Evolutionary conservation across 1,140 invertebrate species (phyloP).

Genomic region (Drosophila lacteicornis): DNA sequence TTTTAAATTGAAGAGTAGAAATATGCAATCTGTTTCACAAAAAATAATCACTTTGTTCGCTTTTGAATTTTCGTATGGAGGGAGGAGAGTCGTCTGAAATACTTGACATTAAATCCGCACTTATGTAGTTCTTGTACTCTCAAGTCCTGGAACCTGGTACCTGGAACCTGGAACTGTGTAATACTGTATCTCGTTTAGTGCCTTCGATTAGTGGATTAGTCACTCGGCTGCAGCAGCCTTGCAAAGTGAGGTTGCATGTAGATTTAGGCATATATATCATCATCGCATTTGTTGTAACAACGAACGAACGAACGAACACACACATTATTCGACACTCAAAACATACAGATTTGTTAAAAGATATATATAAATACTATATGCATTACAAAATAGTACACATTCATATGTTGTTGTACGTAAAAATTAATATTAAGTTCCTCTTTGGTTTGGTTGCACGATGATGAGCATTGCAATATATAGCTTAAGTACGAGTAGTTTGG

Average conservation of each 20-base stretch:
- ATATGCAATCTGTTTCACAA: slow-evolving; percentile 72
- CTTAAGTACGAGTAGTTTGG: slow-evolving; percentile 60
- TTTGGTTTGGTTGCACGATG: slow-evolving; percentile 10
- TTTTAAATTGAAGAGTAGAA: slow-evolving; percentile 79
- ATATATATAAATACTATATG: slow-evolving; percentile 71
- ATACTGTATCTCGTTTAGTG: slow-evolving; percentile 33
- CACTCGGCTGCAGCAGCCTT: slow-evolving; percentile 6
- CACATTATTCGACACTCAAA: slow-evolving; percentile 74
- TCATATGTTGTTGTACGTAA: slow-evolving; percentile 29
- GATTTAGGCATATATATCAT: slow-evolving; percentile 38
- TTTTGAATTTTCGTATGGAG: slow-evolving; percentile 66
- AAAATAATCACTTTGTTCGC: slow-evolving; percentile 75
- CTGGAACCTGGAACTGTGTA: slow-evolving; percentile 8
- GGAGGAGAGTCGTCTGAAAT: slow-evolving; percentile 65
- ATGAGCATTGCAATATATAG: slow-evolving; percentile 54
- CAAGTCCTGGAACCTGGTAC: background rate
- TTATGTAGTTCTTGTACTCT: slow-evolving; percentile 28
- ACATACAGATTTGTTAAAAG: slow-evolving; percentile 78
- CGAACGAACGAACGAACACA: slow-evolving; percentile 53
- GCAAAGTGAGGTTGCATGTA: slow-evolving; percentile 37
- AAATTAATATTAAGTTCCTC: slow-evolving; percentile 58
- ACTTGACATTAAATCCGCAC: slow-evolving; percentile 52
- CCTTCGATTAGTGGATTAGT: slow-evolving; percentile 5
- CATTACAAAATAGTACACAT: slow-evolving; percentile 51
- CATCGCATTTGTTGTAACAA: slow-evolving; percentile 59